phyloP scores from a whole-genome alignment of 2,888 invertebrate species.

The Creontiades dilutus region DNA sequence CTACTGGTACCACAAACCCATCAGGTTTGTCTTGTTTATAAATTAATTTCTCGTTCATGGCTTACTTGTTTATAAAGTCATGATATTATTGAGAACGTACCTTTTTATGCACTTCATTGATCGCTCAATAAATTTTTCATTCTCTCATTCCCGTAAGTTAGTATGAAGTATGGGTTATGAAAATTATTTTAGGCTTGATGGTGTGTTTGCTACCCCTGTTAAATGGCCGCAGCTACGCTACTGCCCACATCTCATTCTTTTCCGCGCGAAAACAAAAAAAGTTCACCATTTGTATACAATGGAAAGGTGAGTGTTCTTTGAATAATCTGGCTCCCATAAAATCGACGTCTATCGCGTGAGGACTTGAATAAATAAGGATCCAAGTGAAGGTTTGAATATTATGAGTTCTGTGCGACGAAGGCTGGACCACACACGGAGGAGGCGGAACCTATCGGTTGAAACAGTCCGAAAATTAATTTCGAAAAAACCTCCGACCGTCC shows the following conservation, averaged over 20 bases:
- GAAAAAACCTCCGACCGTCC: conserved; percentile 45
- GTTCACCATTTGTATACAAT: conserved; percentile 4
- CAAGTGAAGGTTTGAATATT: neutral
- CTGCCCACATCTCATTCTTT: neutral
- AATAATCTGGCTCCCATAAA: neutral
- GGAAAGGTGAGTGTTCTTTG: neutral
- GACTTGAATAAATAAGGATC: neutral
- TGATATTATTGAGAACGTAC: too few relatives aligned
- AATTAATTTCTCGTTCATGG: too few relatives aligned
- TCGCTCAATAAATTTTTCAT: too few relatives aligned
- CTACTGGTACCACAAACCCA: too few relatives aligned
- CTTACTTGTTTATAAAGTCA: too few relatives aligned
- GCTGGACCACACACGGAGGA: conserved; percentile 66
- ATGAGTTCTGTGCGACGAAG: neutral
- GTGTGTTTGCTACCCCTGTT: too few relatives aligned
- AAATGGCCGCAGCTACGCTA: too few relatives aligned
- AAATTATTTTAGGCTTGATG: too few relatives aligned
- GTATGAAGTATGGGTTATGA: too few relatives aligned
- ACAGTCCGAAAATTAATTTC: conserved; percentile 72
- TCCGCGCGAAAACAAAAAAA: neutral
- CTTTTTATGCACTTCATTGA: too few relatives aligned
- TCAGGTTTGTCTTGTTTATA: too few relatives aligned
- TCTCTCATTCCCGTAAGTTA: too few relatives aligned
- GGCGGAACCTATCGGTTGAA: conserved; percentile 50
- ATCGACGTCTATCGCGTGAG: neutral